Evolutionary conservation across 2,113 vertebrate genomes (phyloP).

Genomic region (Rhipidura dahli): DNA sequence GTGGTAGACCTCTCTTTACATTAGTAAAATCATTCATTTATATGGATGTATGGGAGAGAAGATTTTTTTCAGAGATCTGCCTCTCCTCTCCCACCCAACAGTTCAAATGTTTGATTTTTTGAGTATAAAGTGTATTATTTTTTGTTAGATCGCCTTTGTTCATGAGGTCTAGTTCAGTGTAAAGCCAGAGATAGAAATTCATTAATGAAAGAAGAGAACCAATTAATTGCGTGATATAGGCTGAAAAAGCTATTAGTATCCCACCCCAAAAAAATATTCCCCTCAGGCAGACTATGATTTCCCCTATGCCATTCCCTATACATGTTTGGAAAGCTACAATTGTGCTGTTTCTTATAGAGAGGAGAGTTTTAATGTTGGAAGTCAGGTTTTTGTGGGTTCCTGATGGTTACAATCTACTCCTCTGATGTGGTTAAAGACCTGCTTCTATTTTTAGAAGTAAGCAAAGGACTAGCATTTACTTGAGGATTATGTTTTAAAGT

Average conservation of each 20-base stretch:
- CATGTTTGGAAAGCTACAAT: neutral
- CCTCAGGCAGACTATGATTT: neutral
- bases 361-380: neutral
- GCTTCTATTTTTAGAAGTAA: constrained; percentile 8
- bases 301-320: neutral
- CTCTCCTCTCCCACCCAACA: neutral
- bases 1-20: neutral
- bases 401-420: neutral
- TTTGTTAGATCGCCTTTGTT: neutral
- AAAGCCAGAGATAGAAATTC: neutral
- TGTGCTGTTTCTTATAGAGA: neutral
- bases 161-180: neutral
- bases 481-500: neutral
- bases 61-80: neutral
- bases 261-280: neutral
- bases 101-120: neutral
- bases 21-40: constrained; percentile 30
- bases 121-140: neutral
- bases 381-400: neutral
- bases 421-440: neutral
- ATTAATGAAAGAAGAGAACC: neutral
- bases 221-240: neutral
- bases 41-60: neutral
- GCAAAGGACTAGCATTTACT: neutral
- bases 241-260: neutral